A percentile compares a stretch with the other conserved stretches of the same genome.
These are phyloP conservation scores for Paracyclopina nana DNA, from an alignment of 1,140 invertebrate species.

Conservation along the genomic window DNA sequence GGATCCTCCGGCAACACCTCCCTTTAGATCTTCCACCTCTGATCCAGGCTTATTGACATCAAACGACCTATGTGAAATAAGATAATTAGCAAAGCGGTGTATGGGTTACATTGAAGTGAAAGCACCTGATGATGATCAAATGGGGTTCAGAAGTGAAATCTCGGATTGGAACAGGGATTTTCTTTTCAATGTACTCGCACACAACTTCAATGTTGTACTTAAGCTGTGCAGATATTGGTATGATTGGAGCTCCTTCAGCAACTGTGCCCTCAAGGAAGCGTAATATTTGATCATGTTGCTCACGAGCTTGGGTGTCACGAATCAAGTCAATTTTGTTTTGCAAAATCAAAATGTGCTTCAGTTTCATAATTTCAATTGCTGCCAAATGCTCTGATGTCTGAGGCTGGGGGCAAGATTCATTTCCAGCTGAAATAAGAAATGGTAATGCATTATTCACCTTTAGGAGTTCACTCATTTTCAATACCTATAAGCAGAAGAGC, in stretches of 20 bases:
- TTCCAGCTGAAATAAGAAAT: constrained; percentile 42
- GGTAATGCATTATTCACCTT: too few species aligned
- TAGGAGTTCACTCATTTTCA: too few species aligned
- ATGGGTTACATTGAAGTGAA: too few species aligned
- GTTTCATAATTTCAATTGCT: constrained; percentile 98
- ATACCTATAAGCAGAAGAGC: constrained; percentile 84
- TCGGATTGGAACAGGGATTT: constrained; percentile 83
- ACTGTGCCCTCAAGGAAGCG: constrained; percentile 98
- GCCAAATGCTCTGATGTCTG: constrained; percentile 99
- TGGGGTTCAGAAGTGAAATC: constrained; percentile 90
- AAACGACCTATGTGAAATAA: too few species aligned
- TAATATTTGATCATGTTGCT: constrained; percentile 92
- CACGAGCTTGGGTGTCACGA: constrained; percentile 92
- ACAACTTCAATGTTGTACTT: constrained; percentile 99
- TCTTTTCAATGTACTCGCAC: constrained; percentile 94
- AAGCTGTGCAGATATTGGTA: constrained; percentile 95
- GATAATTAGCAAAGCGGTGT: too few species aligned
- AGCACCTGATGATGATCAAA: constrained; percentile 81
- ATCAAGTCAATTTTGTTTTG: constrained; percentile 99
- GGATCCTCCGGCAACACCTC: constrained; percentile 94
- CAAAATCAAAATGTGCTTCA: constrained; percentile 93
- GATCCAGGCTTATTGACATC: constrained; percentile 99
- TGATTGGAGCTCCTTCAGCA: constrained; percentile 90
- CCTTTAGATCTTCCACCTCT: constrained; percentile 93
- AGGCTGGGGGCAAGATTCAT: constrained; percentile 96